These are phyloP conservation scores for Typhlichthys eigenmanni DNA, from an alignment of 2,797 vertebrate genomes.

Conservation along the genomic window DNA sequence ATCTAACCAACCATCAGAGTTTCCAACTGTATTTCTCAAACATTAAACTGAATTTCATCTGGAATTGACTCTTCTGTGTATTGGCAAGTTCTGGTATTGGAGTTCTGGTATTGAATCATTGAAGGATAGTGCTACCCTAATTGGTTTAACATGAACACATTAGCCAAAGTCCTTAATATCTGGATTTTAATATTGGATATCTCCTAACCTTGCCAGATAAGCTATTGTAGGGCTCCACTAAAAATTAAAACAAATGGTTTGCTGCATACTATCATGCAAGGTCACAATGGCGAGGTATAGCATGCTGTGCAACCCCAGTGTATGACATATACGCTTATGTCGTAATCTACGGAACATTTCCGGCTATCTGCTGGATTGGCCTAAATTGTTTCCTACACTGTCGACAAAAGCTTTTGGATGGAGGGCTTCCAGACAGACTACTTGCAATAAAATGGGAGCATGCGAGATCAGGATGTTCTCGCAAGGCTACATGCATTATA, in stretches of 20 bases:
- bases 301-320: slow-evolving; percentile 4
- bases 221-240: neutral
- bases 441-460: too few relatives aligned
- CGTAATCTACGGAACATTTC: too few relatives aligned
- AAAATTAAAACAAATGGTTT: neutral
- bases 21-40: slow-evolving; percentile 1
- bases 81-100: neutral
- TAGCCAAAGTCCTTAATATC: neutral
- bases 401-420: too few relatives aligned
- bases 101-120: neutral
- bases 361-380: too few relatives aligned
- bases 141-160: too few relatives aligned
- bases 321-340: too few relatives aligned
- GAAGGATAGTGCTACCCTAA: neutral
- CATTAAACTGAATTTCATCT: slow-evolving; percentile 17
- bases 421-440: neutral
- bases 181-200: neutral
- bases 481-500: slow-evolving; percentile 6
- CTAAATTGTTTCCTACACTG: too few relatives aligned
- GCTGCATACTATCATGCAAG: slow-evolving; percentile 1
- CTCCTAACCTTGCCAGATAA: neutral
- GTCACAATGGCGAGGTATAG: neutral
- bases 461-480: slow-evolving; percentile 3
- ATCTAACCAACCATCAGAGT: neutral
- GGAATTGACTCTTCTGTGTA: slow-evolving; percentile 5